A percentile compares a stretch with the other conserved stretches of the same genome.
phyloP scores from a whole-genome alignment of 2,797 vertebrate genomes.

The Lagocephalus sceleratus region DNA sequence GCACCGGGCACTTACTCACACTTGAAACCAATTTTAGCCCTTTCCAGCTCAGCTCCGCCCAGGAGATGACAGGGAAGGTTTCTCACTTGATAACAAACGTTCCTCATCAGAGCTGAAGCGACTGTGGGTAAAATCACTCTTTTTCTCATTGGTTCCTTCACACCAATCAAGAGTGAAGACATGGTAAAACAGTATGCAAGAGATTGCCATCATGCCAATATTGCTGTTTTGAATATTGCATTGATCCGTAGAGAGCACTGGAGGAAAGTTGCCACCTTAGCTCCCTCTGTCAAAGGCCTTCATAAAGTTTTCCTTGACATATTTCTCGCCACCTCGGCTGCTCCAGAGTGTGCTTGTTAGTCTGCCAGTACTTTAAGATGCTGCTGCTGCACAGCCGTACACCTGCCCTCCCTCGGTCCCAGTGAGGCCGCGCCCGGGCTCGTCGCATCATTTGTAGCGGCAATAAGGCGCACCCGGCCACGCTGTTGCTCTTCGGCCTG shows the following conservation, averaged over 20 bases:
- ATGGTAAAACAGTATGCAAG: not conserved
- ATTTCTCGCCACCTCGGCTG: not conserved
- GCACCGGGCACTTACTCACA: slow-evolving; percentile 68
- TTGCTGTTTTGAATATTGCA: slow-evolving; percentile 3
- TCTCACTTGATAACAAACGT: slow-evolving; percentile 62
- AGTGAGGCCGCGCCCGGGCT: slow-evolving; percentile 5
- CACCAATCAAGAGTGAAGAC: not conserved
- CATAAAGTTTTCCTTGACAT: not conserved
- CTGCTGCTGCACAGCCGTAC: not conserved
- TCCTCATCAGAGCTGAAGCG: slow-evolving; percentile 53
- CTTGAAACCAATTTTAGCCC: slow-evolving; percentile 72
- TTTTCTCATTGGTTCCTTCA: slow-evolving; percentile 19
- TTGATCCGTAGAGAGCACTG: not conserved
- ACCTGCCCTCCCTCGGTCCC: slow-evolving; percentile 17
- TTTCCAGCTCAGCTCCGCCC: slow-evolving; percentile 56
- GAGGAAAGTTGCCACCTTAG: not conserved
- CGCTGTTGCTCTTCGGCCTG: slow-evolving; percentile 26
- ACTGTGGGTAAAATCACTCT: slow-evolving; percentile 30
- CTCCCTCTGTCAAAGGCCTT: not conserved
- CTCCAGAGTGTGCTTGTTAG: slow-evolving; percentile 3
- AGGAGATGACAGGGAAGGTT: slow-evolving; percentile 60
- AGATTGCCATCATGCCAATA: not conserved
- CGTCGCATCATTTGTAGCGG: slow-evolving; percentile 22
- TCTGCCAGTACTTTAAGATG: not conserved
- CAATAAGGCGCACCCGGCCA: slow-evolving; percentile 46